phyloP scores from a whole-genome alignment of 2,888 invertebrate species.

The Drosophila eohydei region DNA sequence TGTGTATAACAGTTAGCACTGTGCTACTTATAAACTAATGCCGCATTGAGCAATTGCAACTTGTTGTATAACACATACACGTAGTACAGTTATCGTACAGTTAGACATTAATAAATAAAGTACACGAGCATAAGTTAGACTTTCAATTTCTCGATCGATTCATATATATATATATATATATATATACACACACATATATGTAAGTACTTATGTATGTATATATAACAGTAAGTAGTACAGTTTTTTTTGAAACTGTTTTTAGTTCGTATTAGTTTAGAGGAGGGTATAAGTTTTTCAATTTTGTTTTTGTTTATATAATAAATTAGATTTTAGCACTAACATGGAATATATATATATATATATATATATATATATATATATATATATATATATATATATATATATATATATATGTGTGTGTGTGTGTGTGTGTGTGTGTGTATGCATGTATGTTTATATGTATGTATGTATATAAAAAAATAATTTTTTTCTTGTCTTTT shows the following conservation, averaged over 20 bases:
- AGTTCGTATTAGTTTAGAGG: constrained; percentile 55
- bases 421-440: constrained; percentile 34
- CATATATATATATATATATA: constrained; percentile 6
- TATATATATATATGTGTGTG: constrained; percentile 43
- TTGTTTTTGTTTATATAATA: constrained; percentile 52
- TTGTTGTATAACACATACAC: constrained; percentile 28
- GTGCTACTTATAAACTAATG: constrained; percentile 52
- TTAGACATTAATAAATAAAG: constrained; percentile 25
- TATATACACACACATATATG: constrained; percentile 4
- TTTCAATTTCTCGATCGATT: constrained; percentile 52
- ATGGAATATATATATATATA: constrained; percentile 59
- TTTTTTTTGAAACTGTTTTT: constrained; percentile 17
- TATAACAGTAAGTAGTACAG: constrained; percentile 33
- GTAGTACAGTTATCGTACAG: constrained; percentile 49
- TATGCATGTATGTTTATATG: constrained; percentile 40
- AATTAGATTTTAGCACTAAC: constrained; percentile 79
- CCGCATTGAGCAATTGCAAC: constrained; percentile 64
- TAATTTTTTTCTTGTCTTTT: constrained; percentile 34
- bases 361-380: constrained; percentile 39
- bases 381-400: constrained; percentile 31
- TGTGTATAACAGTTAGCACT: constrained; percentile 62
- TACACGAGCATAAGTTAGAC: constrained; percentile 63
- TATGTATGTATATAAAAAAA: constrained; percentile 53
- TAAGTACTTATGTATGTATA: constrained; percentile 22
- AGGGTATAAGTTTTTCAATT: constrained; percentile 48